phyloP scores from a whole-genome alignment of 2,888 invertebrate genomes.

The Calliphora vomitoria region DNA sequence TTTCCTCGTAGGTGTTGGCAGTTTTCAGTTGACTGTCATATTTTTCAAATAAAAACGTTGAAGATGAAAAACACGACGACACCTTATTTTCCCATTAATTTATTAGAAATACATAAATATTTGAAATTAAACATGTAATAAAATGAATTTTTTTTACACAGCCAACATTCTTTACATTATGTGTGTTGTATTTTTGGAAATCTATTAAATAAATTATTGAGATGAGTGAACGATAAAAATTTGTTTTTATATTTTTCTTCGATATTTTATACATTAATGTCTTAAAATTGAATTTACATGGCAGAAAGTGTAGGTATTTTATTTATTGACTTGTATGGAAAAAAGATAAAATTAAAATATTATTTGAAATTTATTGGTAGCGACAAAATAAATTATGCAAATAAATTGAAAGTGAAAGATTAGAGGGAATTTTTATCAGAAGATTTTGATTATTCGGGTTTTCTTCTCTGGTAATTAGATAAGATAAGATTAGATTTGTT shows the following conservation, averaged over 20 bases:
- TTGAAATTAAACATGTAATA: constrained; percentile 25
- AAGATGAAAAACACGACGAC: neutral
- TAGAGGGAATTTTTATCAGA: neutral
- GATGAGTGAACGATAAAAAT: constrained; percentile 38
- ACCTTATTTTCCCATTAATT: constrained; percentile 33
- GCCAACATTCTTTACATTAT: neutral
- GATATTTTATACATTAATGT: neutral
- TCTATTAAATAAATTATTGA: constrained; percentile 31
- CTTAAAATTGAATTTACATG: constrained; percentile 29
- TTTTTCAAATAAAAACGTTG: neutral
- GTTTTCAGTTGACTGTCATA: neutral
- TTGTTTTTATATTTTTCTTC: constrained; percentile 8
- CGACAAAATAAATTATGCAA: constrained; percentile 18
- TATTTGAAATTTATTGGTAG: neutral
- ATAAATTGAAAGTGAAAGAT: constrained; percentile 9
- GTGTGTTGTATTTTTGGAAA: neutral
- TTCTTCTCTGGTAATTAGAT: neutral
- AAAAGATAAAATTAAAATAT: constrained; percentile 1
- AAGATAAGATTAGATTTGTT: neutral
- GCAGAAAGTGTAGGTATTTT: constrained; percentile 28
- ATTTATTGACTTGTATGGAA: constrained; percentile 29
- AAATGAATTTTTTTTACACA: constrained; percentile 15
- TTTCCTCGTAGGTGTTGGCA: constrained; percentile 3
- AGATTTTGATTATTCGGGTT: neutral
- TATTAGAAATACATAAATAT: constrained; percentile 41